Evolutionary conservation across 2,113 vertebrate genomes (phyloP).

Genomic region (Centropus bengalensis): DNA sequence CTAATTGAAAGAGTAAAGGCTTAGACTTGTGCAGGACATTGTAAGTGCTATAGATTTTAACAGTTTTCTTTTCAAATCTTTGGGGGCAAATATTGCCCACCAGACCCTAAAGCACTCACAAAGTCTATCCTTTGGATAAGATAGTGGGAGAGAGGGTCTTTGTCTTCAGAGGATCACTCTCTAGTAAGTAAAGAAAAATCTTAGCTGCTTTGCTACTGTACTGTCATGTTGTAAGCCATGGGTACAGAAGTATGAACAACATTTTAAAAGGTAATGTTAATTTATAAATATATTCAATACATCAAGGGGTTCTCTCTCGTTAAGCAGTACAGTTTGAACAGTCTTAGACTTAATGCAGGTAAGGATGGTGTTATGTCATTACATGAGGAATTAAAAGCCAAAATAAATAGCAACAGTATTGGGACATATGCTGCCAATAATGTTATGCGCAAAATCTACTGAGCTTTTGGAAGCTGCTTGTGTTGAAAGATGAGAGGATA

Average conservation of each 20-base stretch:
- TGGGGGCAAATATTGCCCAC: slow-evolving; percentile 61
- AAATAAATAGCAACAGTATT: not conserved
- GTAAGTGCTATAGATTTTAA: slow-evolving; percentile 48
- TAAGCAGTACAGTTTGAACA: slow-evolving; percentile 47
- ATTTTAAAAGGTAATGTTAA: slow-evolving; percentile 21
- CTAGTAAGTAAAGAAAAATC: slow-evolving; percentile 53
- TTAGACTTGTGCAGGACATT: slow-evolving; percentile 22
- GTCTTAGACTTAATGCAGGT: slow-evolving; percentile 62
- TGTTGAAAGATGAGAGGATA: not conserved
- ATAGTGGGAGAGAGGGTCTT: slow-evolving; percentile 62
- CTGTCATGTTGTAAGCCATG: not conserved
- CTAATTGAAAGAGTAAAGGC: not conserved
- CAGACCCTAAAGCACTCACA: slow-evolving; percentile 61
- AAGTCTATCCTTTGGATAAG: slow-evolving; percentile 62
- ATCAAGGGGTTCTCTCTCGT: slow-evolving; percentile 50
- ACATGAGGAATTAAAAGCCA: slow-evolving; percentile 34
- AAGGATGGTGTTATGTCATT: slow-evolving; percentile 60
- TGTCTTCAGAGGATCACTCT: slow-evolving; percentile 37
- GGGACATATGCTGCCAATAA: not conserved
- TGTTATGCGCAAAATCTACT: not conserved
- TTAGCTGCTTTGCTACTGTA: slow-evolving; percentile 7
- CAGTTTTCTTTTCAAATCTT: not conserved
- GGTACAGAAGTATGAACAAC: not conserved
- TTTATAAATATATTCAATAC: slow-evolving; percentile 31
- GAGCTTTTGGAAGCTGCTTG: not conserved